Evolutionary conservation across 2,113 vertebrate genomes (phyloP).

Genomic region (Phrynosoma platyrhinos): DNA sequence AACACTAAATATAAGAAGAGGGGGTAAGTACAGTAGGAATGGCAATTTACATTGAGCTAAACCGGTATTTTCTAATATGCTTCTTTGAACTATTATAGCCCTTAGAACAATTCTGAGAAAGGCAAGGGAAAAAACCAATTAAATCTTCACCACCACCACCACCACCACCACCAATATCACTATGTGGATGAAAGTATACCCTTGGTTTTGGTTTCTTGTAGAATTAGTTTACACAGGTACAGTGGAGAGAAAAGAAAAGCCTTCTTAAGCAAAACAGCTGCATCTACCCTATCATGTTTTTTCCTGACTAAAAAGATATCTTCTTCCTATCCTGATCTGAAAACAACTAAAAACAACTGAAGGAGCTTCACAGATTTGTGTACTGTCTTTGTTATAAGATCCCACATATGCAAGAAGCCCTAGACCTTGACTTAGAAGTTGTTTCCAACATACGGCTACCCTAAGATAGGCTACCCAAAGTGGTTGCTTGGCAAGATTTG

Average conservation of each 20-base stretch:
- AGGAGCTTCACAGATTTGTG: not conserved
- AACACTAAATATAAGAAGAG: constrained; percentile 20
- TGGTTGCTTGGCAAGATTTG: not conserved
- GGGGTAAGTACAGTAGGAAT: not conserved
- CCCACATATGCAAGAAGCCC: not conserved
- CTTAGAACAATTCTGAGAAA: not conserved
- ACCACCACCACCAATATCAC: not conserved
- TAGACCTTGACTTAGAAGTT: no score
- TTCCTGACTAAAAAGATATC: not conserved
- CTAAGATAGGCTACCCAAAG: no score
- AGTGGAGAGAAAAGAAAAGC: not conserved
- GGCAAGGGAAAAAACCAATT: not conserved
- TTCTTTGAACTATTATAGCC: constrained; percentile 1
- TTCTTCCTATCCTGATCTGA: not conserved
- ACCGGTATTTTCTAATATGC: not conserved
- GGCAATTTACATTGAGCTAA: not conserved
- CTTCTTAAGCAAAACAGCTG: no score
- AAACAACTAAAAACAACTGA: not conserved
- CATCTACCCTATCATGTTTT: not conserved
- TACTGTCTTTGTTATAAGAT: not conserved
- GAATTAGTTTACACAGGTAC: not conserved
- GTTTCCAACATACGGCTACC: no score
- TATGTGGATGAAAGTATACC: not conserved
- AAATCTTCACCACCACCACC: no score
- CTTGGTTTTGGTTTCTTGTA: not conserved